Conservation (phyloP, 2,888 invertebrate genomes). For the Drosophila glabriapex region DNA sequence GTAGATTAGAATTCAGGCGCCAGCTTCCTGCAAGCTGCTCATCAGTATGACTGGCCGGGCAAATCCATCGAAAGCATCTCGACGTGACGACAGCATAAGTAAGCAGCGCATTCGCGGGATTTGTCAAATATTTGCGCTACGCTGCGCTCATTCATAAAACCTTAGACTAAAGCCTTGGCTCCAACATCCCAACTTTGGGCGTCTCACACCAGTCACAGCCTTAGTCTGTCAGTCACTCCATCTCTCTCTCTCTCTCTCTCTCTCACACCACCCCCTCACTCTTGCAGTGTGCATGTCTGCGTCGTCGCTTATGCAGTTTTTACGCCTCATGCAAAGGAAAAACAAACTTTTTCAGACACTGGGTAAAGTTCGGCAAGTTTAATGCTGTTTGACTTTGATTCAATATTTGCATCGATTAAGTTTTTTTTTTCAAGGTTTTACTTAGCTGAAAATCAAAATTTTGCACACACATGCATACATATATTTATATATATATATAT, state of each 20-base stretch:
- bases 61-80: conserved; percentile 32
- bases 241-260: conserved; percentile 1
- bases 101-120: conserved; percentile 79
- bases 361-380: conserved; percentile 79
- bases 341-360: conserved; percentile 67
- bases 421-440: conserved; percentile 54
- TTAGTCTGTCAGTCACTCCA: conserved; percentile 30
- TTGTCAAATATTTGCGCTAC: conserved; percentile 79
- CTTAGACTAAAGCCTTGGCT: conserved; percentile 47
- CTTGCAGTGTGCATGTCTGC: conserved; percentile 1
- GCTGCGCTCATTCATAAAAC: conserved; percentile 74
- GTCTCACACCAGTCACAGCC: conserved; percentile 32
- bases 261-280: not conserved
- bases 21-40: conserved; percentile 37
- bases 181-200: conserved; percentile 14
- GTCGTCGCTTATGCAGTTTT: conserved; percentile 52
- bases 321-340: conserved; percentile 61
- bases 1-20: conserved; percentile 17
- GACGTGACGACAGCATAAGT: conserved; percentile 75
- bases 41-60: conserved; percentile 61
- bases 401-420: conserved; percentile 78
- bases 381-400: conserved; percentile 80
- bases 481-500: not conserved
- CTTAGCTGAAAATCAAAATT: conserved; percentile 49
- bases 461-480: not conserved